Conservation (phyloP, 1,140 invertebrate species). For the Cyrtorhinus lividipennis region DNA sequence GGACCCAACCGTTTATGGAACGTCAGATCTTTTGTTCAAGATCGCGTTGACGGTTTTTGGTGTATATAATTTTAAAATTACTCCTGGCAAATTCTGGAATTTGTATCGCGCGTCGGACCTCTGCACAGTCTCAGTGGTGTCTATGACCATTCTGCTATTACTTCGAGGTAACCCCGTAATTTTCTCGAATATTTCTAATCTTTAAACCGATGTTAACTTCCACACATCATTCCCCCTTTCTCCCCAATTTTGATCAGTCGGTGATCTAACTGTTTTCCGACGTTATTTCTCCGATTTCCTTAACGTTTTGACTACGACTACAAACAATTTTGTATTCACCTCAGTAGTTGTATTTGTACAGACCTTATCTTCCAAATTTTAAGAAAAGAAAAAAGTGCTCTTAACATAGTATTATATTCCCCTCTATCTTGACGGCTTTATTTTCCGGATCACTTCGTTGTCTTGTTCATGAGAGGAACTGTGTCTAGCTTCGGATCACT, state of each 20-base stretch:
- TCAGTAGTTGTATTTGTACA: constrained; percentile 2
- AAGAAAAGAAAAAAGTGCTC: not conserved
- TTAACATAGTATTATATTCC: constrained; percentile 6
- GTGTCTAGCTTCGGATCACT: too few relatives aligned
- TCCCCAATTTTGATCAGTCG: not conserved
- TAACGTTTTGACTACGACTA: not conserved
- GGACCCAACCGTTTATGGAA: too few relatives aligned
- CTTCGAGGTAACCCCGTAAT: not conserved
- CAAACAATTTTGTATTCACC: not conserved
- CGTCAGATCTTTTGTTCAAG: not conserved
- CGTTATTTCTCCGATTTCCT: not conserved
- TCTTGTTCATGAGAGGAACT: too few relatives aligned
- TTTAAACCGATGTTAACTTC: not conserved
- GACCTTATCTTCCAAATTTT: not conserved
- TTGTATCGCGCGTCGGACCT: not conserved
- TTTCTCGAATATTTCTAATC: not conserved
- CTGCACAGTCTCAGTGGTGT: not conserved
- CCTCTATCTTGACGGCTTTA: not conserved
- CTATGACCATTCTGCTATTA: not conserved
- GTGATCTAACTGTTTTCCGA: not conserved
- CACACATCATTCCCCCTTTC: not conserved
- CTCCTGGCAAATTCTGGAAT: not conserved
- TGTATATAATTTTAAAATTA: not conserved
- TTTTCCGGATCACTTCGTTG: not conserved
- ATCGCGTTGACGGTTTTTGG: not conserved